Base-by-base conservation (phyloP, 2,888 invertebrate genomes). In the Meghimatium bilineatum region DNA sequence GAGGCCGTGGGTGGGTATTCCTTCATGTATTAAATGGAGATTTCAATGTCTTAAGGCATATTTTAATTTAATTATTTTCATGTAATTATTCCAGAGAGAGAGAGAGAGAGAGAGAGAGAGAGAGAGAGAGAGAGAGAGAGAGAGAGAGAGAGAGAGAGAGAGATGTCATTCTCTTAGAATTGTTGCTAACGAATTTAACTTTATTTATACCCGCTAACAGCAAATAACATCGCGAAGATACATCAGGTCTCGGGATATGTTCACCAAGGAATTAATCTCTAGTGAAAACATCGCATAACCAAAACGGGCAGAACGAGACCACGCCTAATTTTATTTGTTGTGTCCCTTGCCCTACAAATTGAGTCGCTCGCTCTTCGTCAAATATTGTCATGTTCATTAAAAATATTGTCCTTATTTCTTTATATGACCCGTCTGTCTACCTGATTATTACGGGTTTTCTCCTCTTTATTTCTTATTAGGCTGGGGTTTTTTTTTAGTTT, bases 311-410 rank as follows among this genome's bases (percentile, higher is more conserved):
- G 74, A 74, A 52, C 52, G 74, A 52, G 32, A 17, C 49, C 8
- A 52, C 0, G 17, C 74, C 12, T 52, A 74, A 74, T 74, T 74
- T 20, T 52, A 74, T 74, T 74, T 74, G 74, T 74, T 74, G 32
- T n/a, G 32, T 74, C 74, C 74, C 74, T 74, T 74, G 52, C 32
- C 32, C 6, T 32, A 74, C 74, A 74, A 74, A 74, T 74, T 52
- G 52, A 32, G 32, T 32, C 17, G 29, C 8, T 32, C 32, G 52
- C 10, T 52, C 52, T 14, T 52, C 32, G 52, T 74, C 52, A 74
- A 74, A 74, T 74, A 74, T 74, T 74, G 49, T 74, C 74, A 52
- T 52, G 32, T 74, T 74, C 74, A 8, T 74, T 49, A n/a, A 1
- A 32, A 49, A 49, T 20, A 32, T 49, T 72, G 32, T 32, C n/a